phyloP scores from a whole-genome alignment of 2,113 vertebrate species.

The Cyphomyrus discorhynchus region DNA sequence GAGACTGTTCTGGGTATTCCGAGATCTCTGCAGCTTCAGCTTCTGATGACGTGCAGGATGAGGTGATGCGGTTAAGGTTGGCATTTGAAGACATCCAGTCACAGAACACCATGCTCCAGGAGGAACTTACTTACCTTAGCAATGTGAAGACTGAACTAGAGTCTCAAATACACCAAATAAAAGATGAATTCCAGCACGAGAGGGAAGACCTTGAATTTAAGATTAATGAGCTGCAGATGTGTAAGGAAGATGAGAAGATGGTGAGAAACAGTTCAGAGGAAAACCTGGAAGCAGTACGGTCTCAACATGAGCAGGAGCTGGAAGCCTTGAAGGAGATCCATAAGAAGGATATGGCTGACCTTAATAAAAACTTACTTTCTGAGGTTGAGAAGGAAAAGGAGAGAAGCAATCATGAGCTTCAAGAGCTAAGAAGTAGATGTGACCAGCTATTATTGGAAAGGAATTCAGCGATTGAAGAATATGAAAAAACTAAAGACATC shows the following conservation, averaged over 20 bases:
- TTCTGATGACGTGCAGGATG: conserved; percentile 43
- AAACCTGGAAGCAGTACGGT: conserved; percentile 39
- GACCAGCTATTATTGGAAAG: conserved; percentile 68
- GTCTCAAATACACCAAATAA: conserved; percentile 69
- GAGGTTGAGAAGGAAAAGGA: conserved; percentile 59
- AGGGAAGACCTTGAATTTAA: conserved; percentile 93
- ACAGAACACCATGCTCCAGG: conserved; percentile 80
- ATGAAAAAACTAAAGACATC: conserved; percentile 67
- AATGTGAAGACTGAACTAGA: conserved; percentile 86
- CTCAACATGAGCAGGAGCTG: conserved; percentile 52
- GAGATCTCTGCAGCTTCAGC: neutral
- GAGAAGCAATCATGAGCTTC: conserved; percentile 53
- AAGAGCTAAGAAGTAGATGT: conserved; percentile 64
- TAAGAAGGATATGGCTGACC: conserved; percentile 52
- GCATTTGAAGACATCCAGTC: conserved; percentile 73
- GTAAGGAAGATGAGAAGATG: conserved; percentile 65
- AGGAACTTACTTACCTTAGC: conserved; percentile 80
- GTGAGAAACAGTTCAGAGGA: conserved; percentile 61
- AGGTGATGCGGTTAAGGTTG: conserved; percentile 55
- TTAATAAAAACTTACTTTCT: conserved; percentile 51
- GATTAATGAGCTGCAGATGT: conserved; percentile 85
- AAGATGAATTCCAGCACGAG: conserved; percentile 82
- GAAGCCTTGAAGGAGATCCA: conserved; percentile 53
- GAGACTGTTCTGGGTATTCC: neutral
- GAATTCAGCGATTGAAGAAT: conserved; percentile 67